Evolutionary conservation across 2,113 vertebrate genomes (phyloP).

Genomic region (Excalfactoria chinensis): DNA sequence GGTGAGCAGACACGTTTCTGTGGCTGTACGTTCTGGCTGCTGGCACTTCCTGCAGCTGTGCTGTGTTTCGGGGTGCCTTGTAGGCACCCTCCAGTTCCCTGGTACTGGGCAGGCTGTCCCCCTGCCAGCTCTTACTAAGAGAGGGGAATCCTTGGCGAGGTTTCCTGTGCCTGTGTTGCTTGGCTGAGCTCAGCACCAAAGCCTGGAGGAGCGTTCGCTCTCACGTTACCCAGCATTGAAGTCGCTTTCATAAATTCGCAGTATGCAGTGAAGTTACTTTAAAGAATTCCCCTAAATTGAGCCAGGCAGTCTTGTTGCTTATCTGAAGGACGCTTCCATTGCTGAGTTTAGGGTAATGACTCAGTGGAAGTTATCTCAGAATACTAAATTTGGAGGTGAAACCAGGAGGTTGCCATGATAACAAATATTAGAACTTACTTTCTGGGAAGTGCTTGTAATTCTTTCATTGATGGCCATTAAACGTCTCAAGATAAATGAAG

Average conservation of each 20-base stretch:
- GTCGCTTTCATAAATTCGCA: slow-evolving; percentile 11
- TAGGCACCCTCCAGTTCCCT: background rate
- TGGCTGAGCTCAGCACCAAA: background rate
- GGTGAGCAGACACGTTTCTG: background rate
- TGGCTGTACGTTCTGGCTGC: background rate
- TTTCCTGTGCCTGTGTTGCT: background rate
- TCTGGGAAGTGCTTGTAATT: slow-evolving; percentile 56
- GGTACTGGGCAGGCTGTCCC: background rate
- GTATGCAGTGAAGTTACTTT: slow-evolving; percentile 12
- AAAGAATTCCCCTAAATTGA: slow-evolving; percentile 45
- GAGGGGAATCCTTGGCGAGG: background rate
- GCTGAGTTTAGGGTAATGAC: slow-evolving; percentile 56
- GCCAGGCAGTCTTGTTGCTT: background rate
- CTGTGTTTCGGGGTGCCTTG: background rate
- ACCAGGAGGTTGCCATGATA: slow-evolving; percentile 62
- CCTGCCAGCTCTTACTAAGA: background rate
- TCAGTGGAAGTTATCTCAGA: slow-evolving; percentile 61
- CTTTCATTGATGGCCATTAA: slow-evolving; percentile 54
- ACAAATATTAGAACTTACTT: slow-evolving; percentile 55
- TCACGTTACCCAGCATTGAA: background rate
- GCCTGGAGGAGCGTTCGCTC: background rate
- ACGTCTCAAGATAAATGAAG: slow-evolving; percentile 45
- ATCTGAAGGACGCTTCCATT: slow-evolving; percentile 51
- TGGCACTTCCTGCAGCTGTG: background rate
- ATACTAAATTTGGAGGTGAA: slow-evolving; percentile 67